phyloP scores from a whole-genome alignment of 2,888 invertebrate genomes.

The Anagyrus pseudococci region DNA sequence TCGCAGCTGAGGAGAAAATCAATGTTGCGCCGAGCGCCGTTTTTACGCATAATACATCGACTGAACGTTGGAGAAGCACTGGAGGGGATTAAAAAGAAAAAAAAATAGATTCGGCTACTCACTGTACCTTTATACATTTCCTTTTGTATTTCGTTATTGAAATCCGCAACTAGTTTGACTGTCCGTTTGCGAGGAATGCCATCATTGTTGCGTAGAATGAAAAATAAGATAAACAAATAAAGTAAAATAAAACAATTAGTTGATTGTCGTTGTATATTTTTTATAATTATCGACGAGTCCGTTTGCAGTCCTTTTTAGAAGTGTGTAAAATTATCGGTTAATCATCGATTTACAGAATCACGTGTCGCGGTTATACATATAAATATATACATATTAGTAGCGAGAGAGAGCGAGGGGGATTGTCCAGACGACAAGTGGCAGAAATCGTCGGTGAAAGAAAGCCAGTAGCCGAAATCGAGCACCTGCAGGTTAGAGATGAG shows the following conservation, averaged over 20 bases:
- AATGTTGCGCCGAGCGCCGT: slow-evolving; percentile 29
- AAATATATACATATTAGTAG: background rate
- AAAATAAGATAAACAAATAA: slow-evolving; percentile 9
- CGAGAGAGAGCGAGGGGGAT: no score
- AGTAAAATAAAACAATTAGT: slow-evolving; percentile 9
- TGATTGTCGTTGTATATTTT: slow-evolving; percentile 29
- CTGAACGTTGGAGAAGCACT: background rate
- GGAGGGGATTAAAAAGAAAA: background rate
- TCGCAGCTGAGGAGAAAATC: no score
- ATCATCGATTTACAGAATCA: background rate
- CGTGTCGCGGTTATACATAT: background rate
- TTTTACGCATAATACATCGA: background rate
- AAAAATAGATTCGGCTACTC: background rate
- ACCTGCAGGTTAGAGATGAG: background rate
- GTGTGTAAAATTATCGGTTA: background rate
- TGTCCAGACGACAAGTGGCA: background rate
- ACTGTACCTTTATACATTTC: no score
- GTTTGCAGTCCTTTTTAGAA: no score
- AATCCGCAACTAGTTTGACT: no score
- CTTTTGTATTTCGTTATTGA: background rate
- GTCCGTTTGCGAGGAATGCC: no score
- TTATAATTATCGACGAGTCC: slow-evolving; percentile 21
- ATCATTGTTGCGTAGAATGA: no score
- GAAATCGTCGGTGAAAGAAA: background rate
- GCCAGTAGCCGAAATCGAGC: background rate